Evolutionary conservation across 2,797 vertebrate species (phyloP).

Genomic region (Chromis chromis): DNA sequence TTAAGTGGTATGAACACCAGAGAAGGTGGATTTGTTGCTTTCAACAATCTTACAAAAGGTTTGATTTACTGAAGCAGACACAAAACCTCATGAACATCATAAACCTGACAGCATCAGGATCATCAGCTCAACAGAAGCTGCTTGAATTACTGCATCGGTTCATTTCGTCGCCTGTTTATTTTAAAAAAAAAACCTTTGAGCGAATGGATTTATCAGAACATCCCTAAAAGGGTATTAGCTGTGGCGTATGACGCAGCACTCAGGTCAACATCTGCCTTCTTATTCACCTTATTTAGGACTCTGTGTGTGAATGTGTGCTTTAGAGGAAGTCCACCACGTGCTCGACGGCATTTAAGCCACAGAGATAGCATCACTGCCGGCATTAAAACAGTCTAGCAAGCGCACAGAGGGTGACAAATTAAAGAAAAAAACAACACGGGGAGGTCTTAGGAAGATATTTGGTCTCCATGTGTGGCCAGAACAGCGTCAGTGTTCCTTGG

Average conservation of each 20-base stretch:
- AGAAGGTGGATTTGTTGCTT: background rate
- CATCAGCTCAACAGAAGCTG: constrained; percentile 26
- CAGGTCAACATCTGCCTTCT: constrained; percentile 34
- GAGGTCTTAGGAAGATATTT: too few relatives aligned
- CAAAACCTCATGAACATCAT: too few relatives aligned
- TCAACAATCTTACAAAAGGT: background rate
- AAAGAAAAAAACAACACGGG: too few relatives aligned
- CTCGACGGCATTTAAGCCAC: constrained; percentile 29
- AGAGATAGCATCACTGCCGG: constrained; percentile 24
- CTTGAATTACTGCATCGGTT: constrained; percentile 3
- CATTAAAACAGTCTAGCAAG: constrained; percentile 9
- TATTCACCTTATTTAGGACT: constrained; percentile 11
- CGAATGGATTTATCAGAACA: constrained; percentile 31
- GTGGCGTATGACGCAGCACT: background rate
- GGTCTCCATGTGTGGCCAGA: too few relatives aligned
- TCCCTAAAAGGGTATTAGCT: constrained; percentile 30
- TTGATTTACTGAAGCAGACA: too few relatives aligned
- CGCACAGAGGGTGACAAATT: too few relatives aligned
- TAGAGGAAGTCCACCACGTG: constrained; percentile 3
- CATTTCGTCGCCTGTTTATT: constrained; percentile 10
- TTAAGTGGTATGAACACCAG: background rate
- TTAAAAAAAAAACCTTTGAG: constrained; percentile 18
- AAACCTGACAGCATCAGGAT: too few relatives aligned
- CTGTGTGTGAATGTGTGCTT: background rate
- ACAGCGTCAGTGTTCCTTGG: too few relatives aligned